A percentile compares a stretch with the other conserved stretches of the same genome.
phyloP scores from a whole-genome alignment of 2,797 vertebrate species.

The Meda fulgida region DNA sequence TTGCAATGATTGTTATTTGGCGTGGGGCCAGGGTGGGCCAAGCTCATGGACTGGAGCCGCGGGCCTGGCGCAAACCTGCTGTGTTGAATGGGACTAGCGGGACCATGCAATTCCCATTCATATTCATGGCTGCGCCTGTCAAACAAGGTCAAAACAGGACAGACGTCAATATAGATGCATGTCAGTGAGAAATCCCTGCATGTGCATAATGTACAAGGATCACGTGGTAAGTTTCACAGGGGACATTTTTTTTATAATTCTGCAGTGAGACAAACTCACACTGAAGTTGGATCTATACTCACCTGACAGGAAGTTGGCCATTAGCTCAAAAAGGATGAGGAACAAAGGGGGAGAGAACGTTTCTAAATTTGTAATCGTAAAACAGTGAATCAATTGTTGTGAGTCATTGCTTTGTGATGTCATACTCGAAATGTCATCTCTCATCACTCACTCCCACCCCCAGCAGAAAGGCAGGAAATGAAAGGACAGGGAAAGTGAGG shows the following conservation, averaged over 20 bases:
- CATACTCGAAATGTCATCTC: conserved; percentile 60
- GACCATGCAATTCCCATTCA: neutral
- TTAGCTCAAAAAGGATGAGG: neutral
- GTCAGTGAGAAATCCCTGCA: neutral
- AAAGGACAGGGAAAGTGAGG: conserved; percentile 39
- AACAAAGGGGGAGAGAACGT: conserved; percentile 11
- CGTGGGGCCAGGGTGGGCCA: no score
- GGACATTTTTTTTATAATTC: neutral
- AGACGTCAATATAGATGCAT: neutral
- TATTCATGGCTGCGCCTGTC: neutral
- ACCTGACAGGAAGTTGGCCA: conserved; percentile 4
- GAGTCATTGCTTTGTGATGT: conserved; percentile 58
- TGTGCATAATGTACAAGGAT: neutral
- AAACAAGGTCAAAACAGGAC: conserved; percentile 12
- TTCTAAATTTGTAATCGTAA: conserved; percentile 49
- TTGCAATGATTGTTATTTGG: neutral
- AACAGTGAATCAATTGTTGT: conserved; percentile 60
- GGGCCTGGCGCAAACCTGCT: neutral
- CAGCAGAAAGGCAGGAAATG: conserved; percentile 53
- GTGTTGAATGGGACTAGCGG: neutral
- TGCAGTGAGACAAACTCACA: neutral
- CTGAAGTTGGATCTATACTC: neutral
- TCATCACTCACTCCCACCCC: conserved; percentile 42
- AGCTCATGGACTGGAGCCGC: neutral
- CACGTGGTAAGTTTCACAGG: neutral